A percentile compares a stretch with the other conserved stretches of the same genome.
Evolutionary conservation across 2,797 vertebrate species (phyloP).

Genomic region (Anabas testudineus): DNA sequence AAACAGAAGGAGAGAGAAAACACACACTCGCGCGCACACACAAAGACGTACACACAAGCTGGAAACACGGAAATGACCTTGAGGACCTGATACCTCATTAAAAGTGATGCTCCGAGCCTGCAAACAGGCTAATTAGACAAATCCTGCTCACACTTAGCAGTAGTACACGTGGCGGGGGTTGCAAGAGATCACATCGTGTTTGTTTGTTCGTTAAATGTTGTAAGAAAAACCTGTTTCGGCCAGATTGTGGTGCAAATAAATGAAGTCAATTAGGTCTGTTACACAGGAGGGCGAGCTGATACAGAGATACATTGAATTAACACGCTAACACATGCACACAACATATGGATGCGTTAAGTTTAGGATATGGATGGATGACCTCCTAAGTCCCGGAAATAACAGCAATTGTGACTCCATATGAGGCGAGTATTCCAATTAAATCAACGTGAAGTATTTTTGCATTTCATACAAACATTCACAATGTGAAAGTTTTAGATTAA

Average conservation of each 20-base stretch:
- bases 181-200: conserved; percentile 60
- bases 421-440: conserved; percentile 1
- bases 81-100: conserved; percentile 84
- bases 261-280: conserved; percentile 67
- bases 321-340: conserved; percentile 19
- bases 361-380: conserved; percentile 45
- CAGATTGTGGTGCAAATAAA: conserved; percentile 48
- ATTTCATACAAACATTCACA: conserved; percentile 7
- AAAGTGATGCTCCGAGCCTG: conserved; percentile 80
- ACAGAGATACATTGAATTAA: conserved; percentile 23
- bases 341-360: conserved; percentile 49
- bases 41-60: conserved; percentile 61
- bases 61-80: conserved; percentile 81
- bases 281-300: conserved; percentile 52
- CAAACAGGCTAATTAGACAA: conserved; percentile 83
- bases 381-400: conserved; percentile 18
- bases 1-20: conserved; percentile 73
- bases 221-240: conserved; percentile 61
- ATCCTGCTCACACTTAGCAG: conserved; percentile 78
- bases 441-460: conserved; percentile 6
- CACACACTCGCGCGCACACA: conserved; percentile 44
- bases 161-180: conserved; percentile 66
- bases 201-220: conserved; percentile 66
- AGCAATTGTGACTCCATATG: conserved; percentile 27
- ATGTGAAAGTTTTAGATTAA: conserved; percentile 11